phyloP scores from a whole-genome alignment of 92 coral and sea anemone species.

The Actinostola sp. region DNA sequence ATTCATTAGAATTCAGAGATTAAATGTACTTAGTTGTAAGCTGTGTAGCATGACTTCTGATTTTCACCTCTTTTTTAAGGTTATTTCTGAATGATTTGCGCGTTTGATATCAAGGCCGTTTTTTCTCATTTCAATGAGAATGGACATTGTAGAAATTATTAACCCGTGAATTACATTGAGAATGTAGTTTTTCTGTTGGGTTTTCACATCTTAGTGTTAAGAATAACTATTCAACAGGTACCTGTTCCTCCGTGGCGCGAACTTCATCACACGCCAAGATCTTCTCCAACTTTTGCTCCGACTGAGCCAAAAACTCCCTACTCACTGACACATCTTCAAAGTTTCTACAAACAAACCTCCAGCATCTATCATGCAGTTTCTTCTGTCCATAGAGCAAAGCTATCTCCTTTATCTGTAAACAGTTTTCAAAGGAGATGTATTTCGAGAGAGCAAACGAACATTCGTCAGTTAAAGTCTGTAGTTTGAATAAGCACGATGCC shows the following conservation, averaged over 20 bases:
- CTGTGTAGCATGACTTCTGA: too few species aligned
- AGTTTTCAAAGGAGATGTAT: constrained; percentile 73
- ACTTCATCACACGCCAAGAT: constrained; percentile 62
- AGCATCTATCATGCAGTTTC: constrained; percentile 62
- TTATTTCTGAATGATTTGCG: too few species aligned
- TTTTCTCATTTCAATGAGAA: too few species aligned
- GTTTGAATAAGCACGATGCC: constrained; percentile 71
- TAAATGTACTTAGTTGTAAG: too few species aligned
- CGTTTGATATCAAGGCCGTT: too few species aligned
- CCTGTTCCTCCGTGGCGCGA: constrained; percentile 75
- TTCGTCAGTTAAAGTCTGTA: constrained; percentile 62
- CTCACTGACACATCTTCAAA: constrained; percentile 54
- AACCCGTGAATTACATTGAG: too few species aligned
- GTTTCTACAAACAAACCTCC: constrained; percentile 60
- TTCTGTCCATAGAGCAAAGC: constrained; percentile 60
- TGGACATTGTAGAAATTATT: too few species aligned
- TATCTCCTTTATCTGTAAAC: constrained; percentile 53
- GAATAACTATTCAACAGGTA: too few species aligned
- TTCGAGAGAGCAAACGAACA: constrained; percentile 71
- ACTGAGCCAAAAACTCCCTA: constrained; percentile 57
- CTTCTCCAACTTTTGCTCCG: constrained; percentile 59
- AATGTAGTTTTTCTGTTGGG: too few species aligned
- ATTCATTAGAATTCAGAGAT: too few species aligned
- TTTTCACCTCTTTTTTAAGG: too few species aligned
- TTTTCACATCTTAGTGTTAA: too few species aligned